Conservation (phyloP, 2,797 vertebrate species). For the Prionace glauca region DNA sequence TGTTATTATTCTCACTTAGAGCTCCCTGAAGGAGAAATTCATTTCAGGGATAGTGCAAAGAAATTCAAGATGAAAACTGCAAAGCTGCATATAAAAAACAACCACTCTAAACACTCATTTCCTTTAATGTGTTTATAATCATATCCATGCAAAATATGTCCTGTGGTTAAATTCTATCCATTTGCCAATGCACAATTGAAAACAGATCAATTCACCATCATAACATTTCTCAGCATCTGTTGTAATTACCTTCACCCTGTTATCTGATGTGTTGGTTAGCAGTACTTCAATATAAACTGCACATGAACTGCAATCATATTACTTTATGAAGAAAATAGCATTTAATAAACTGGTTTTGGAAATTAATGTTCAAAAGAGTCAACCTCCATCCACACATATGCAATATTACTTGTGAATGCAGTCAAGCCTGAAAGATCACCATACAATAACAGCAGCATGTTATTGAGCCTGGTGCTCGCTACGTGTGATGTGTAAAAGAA, state of each 20-base stretch:
- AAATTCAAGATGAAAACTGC: neutral
- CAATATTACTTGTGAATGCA: neutral
- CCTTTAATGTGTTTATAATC: neutral
- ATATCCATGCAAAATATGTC: neutral
- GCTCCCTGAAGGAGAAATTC: neutral
- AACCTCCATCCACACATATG: neutral
- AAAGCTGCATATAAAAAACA: neutral
- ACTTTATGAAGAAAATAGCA: no score
- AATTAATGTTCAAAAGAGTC: neutral
- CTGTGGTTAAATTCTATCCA: neutral
- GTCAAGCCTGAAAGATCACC: neutral
- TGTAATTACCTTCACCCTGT: neutral
- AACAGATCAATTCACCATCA: neutral
- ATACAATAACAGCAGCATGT: neutral
- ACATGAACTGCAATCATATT: no score
- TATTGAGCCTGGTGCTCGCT: neutral
- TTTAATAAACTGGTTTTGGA: neutral
- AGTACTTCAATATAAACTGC: neutral
- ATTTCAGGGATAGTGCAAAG: neutral
- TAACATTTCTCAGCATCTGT: neutral
- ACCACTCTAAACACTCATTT: neutral
- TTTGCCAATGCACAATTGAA: neutral
- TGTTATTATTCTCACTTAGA: neutral
- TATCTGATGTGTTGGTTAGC: neutral
- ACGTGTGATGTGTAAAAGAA: neutral